Evolutionary conservation across 2,113 vertebrate genomes (phyloP), one percentile per base, ranked within the genome.

Genomic region (Dipodomys stephensi): DNA sequence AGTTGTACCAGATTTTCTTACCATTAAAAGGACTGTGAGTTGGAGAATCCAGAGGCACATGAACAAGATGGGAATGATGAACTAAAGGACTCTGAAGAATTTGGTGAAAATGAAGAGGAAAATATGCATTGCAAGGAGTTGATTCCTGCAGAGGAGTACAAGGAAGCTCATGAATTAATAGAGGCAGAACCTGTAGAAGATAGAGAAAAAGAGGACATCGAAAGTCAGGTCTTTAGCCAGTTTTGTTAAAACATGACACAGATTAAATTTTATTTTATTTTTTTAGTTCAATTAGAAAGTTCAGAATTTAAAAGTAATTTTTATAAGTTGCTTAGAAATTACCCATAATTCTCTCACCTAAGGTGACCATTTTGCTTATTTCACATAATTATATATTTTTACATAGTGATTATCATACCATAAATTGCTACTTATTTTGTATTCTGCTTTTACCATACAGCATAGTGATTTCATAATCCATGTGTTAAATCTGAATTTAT

Each of bases 41-140:
- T 98, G 97, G 98, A 99, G 96, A 97, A 96, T 97, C 98, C 98
- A 94, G 98, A 99, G 93, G 90, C 97, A 96, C 98, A 98, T 92
- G 98, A 98, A 95, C 98, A 98, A 95, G 98, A 99, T 60, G 98
- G 97, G 96, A 98, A 95, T 94, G 98, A 98, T 7, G 98, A 98
- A 83, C 91, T 98, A 91, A 98, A 98, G 95, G 98, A 98, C 91
- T 97, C 97, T 1, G 98, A 98, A 98, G 98, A 98, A 93, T 96
- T 94, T 97, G 95, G 95, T 97, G 98, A 98, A 97, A 98, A 98
- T 96, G 98, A 97, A 92, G 98, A 98, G 35, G 97, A 98, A 87
- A 98, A 95, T 97, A 92, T 97, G 91, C 98, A 97, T 97, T 98
- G 97, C 94, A 98, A 98, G 96, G 97, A 98, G 19, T 84, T 97